Base-by-base conservation (phyloP, 2,113 vertebrate species). In the Choloepus hoffmanni region DNA sequence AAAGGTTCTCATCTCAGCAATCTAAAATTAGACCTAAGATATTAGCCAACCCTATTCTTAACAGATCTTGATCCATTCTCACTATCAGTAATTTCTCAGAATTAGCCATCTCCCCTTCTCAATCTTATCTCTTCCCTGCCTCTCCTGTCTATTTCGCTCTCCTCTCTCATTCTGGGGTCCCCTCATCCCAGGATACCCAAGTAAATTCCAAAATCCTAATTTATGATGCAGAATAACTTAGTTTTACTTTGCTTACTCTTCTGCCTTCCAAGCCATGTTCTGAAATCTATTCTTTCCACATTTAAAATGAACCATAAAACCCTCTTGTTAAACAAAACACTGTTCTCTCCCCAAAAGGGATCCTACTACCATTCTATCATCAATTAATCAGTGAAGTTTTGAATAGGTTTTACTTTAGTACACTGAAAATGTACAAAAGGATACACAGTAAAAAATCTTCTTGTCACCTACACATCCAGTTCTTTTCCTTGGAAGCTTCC, bases 401-500 rank as follows among this genome's bases (percentile, higher is more conserved):
- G 73, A 89, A 85, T 58, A 85, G 18, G 77, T 70, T 85, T 89
- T 89, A 45, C 74, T 45, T 74, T 43, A 85, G 85, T 55, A 84
- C 24, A 45, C 63, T 84, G n/a, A 63, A 85, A 81, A 50, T 78
- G n/a, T 21, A 16, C 19, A 26, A 89, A 85, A 92, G 4, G 58
- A 53, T 33, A 23, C 6, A 28, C 16, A 60, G 10, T 45, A 33
- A 26, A 58, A 30, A 55, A 26, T 12, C 33, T 12, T 16, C 53
- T 74, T 65, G 67, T 55, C 21, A 28, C 67, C 9, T 21, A 83
- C 50, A 36, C 33, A 85, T 10, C 53, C 14, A 43, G 14, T 43
- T 62, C 43, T 53, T 43, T 33, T 43, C 16, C n/a, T 48, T 70
- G 23, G 50, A 60, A 79, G 40, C 30, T 62, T 62, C 21, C 45